Percentiles rank a stretch among this genome's conserved stretches.
phyloP scores from a whole-genome alignment of 2,888 invertebrate species.

The Cephus pulcher region DNA sequence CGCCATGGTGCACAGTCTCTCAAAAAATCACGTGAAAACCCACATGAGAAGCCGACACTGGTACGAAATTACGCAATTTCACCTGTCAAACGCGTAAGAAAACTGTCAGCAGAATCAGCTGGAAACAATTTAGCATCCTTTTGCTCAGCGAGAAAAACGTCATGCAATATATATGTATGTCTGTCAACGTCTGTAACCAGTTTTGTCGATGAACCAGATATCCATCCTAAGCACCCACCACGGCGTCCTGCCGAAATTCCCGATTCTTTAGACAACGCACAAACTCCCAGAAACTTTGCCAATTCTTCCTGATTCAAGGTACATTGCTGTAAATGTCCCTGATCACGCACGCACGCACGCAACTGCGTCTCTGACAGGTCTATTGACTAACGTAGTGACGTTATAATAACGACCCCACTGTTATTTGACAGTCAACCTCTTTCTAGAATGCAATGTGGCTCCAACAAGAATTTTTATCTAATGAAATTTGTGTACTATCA shows the following conservation, averaged over 20 bases:
- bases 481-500: background rate
- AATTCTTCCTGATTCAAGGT: constrained; percentile 5
- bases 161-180: background rate
- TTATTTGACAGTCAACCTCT: background rate
- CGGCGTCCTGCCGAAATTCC: background rate
- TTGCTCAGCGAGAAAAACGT: background rate
- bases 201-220: constrained; percentile 33
- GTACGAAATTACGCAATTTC: constrained; percentile 37
- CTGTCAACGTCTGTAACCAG: constrained; percentile 11
- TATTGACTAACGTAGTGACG: constrained; percentile 37
- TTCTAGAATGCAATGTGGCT: background rate
- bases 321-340: constrained; percentile 11
- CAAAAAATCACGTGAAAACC: constrained; percentile 28
- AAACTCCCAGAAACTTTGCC: background rate
- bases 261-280: background rate
- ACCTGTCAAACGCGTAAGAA: constrained; percentile 48
- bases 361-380: constrained; percentile 31
- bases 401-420: background rate
- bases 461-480: background rate
- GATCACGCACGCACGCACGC: constrained; percentile 17
- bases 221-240: constrained; percentile 26
- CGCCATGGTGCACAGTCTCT: constrained; percentile 46
- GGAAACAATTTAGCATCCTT: constrained; percentile 24
- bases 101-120: constrained; percentile 38
- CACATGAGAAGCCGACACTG: constrained; percentile 25